These are phyloP conservation scores for Acanthosoma haemorrhoidale DNA, from an alignment of 2,888 invertebrate genomes.

Conservation along the genomic window DNA sequence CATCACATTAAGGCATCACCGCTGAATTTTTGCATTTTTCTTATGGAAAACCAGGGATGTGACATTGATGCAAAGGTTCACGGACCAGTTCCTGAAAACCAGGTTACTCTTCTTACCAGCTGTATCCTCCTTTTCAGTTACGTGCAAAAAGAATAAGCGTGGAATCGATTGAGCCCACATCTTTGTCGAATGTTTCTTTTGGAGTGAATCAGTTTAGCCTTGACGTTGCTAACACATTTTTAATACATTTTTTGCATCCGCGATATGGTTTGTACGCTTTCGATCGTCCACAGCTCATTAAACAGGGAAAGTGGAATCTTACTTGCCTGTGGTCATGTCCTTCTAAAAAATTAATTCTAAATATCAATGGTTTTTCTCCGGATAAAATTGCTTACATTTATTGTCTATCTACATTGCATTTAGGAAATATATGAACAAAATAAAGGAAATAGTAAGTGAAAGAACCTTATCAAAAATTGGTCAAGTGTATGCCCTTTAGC, in stretches of 20 bases:
- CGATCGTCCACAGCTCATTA: too few relatives aligned
- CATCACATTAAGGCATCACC: neutral
- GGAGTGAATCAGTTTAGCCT: neutral
- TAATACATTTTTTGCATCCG: neutral
- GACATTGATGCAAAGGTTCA: neutral
- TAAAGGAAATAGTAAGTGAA: too few relatives aligned
- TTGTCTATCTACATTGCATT: too few relatives aligned
- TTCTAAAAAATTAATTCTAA: too few relatives aligned
- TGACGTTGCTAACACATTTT: neutral
- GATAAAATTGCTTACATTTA: too few relatives aligned
- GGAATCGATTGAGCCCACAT: neutral
- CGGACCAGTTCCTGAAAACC: neutral
- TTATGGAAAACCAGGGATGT: neutral
- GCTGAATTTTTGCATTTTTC: neutral
- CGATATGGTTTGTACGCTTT: neutral
- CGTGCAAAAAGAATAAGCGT: neutral
- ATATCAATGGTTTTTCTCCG: too few relatives aligned
- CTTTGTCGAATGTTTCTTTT: neutral
- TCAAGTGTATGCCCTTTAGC: too few relatives aligned
- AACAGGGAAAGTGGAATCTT: too few relatives aligned
- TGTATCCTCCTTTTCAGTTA: neutral
- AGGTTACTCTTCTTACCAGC: neutral
- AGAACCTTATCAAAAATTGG: too few relatives aligned
- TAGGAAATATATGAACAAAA: too few relatives aligned
- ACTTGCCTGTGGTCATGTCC: too few relatives aligned